Percentiles rank a stretch among this genome's conserved stretches.
Conservation (phyloP, 2,888 invertebrate genomes). For the Melieria crassipennis region DNA sequence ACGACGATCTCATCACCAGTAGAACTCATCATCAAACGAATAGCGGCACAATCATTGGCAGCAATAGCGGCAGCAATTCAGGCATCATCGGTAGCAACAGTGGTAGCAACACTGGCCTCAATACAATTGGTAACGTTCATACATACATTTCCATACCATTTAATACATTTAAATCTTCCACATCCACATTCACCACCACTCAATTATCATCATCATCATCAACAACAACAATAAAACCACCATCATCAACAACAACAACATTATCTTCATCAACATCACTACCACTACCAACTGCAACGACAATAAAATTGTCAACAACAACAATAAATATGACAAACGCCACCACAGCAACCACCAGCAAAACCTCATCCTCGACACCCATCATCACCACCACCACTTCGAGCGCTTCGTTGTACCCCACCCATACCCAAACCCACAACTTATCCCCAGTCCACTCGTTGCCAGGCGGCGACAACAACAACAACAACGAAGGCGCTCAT, state of each 20-base stretch:
- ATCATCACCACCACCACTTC: slow-evolving; percentile 31
- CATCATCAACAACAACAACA: slow-evolving; percentile 10
- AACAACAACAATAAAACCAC: no score
- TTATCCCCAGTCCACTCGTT: slow-evolving; percentile 30
- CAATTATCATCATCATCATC: not conserved
- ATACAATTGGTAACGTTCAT: slow-evolving; percentile 62
- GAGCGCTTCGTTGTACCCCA: slow-evolving; percentile 23
- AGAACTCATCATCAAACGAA: slow-evolving; percentile 61
- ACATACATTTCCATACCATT: slow-evolving; percentile 26
- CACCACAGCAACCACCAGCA: slow-evolving; percentile 27
- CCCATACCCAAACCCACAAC: slow-evolving; percentile 30
- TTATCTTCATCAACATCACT: slow-evolving; percentile 30
- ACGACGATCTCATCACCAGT: slow-evolving; percentile 58
- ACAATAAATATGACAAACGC: slow-evolving; percentile 25
- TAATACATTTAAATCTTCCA: slow-evolving; percentile 16
- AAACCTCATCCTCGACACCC: not conserved
- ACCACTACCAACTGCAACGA: slow-evolving; percentile 34
- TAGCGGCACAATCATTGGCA: slow-evolving; percentile 64
- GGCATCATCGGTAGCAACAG: slow-evolving; percentile 61
- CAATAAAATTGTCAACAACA: not conserved
- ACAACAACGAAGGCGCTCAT: slow-evolving; percentile 37
- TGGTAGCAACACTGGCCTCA: slow-evolving; percentile 58
- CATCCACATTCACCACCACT: slow-evolving; percentile 6
- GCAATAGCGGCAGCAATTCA: slow-evolving; percentile 60
- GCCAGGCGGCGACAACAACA: slow-evolving; percentile 22